A percentile compares a stretch with the other conserved stretches of the same genome.
These are phyloP conservation scores for Hephaestus fuliginosus DNA, from an alignment of 2,797 vertebrate genomes.

Conservation along the genomic window DNA sequence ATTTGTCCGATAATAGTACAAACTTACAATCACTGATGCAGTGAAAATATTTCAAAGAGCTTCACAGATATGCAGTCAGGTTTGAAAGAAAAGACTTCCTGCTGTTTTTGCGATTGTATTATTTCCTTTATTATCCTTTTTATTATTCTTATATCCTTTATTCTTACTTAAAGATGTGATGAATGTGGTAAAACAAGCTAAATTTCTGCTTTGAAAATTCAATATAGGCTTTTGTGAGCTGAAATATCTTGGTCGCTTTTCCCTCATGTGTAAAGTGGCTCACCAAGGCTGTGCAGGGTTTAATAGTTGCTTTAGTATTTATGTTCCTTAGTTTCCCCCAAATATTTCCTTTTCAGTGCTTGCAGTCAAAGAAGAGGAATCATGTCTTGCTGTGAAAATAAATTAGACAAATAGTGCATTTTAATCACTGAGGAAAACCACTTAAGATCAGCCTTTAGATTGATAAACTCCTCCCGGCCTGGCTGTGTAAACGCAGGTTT, in stretches of 20 bases:
- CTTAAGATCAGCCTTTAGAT: conserved; percentile 22
- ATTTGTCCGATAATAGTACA: not conserved
- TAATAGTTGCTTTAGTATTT: conserved; percentile 5
- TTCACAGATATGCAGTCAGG: not conserved
- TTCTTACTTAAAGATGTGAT: not conserved
- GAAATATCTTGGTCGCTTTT: not conserved
- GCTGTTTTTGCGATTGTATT: not conserved
- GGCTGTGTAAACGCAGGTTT: conserved; percentile 26
- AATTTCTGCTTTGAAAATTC: not conserved
- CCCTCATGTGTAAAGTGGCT: conserved; percentile 3
- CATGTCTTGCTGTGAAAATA: conserved; percentile 11
- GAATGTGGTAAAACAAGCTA: not conserved
- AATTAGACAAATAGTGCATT: conserved; percentile 38
- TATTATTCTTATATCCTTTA: not conserved
- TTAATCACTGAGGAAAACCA: conserved; percentile 44
- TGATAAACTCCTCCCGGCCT: conserved; percentile 28
- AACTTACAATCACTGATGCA: not conserved
- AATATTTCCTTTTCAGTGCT: conserved; percentile 8
- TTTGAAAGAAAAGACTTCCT: not conserved
- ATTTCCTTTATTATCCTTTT: not conserved
- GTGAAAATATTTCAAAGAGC: not conserved
- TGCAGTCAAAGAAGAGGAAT: conserved; percentile 25
- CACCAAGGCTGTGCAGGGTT: not conserved
- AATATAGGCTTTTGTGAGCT: not conserved
- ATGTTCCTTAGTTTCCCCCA: not conserved